Percentiles rank a stretch among this genome's conserved stretches.
phyloP scores from a whole-genome alignment of 1,140 invertebrate species.

The Procambarus clarkii region DNA sequence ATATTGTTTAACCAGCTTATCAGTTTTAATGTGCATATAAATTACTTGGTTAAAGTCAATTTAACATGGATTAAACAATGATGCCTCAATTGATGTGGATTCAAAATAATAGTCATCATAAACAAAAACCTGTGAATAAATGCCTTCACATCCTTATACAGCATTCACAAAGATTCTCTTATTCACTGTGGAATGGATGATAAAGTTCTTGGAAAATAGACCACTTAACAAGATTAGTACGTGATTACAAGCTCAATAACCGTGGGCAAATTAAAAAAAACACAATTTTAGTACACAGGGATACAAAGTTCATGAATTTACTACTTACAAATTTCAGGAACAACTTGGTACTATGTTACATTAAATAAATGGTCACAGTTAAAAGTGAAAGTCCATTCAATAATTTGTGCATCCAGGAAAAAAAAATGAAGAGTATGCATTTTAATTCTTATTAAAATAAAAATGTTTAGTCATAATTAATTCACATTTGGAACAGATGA shows the following conservation, averaged over 20 bases:
- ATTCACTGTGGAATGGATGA: conserved; percentile 21
- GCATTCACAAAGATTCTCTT: background rate
- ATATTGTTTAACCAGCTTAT: background rate
- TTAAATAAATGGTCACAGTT: background rate
- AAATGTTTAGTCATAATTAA: too few relatives aligned
- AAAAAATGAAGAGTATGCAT: too few relatives aligned
- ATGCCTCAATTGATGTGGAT: background rate
- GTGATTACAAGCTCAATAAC: background rate
- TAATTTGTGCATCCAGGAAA: background rate
- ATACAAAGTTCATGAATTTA: background rate
- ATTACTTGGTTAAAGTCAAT: background rate
- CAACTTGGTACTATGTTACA: background rate
- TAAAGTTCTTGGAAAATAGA: background rate
- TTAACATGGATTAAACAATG: background rate
- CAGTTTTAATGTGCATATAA: background rate
- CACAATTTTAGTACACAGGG: background rate
- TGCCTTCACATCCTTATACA: conserved; percentile 38
- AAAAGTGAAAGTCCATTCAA: background rate
- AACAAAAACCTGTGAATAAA: background rate
- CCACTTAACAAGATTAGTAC: background rate
- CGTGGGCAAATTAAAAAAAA: background rate
- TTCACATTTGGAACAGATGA: too few relatives aligned
- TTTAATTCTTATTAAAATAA: too few relatives aligned
- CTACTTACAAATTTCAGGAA: background rate
- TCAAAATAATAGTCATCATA: background rate